phyloP scores from a whole-genome alignment of 1,140 invertebrate species.

The Drosophila pachea region DNA sequence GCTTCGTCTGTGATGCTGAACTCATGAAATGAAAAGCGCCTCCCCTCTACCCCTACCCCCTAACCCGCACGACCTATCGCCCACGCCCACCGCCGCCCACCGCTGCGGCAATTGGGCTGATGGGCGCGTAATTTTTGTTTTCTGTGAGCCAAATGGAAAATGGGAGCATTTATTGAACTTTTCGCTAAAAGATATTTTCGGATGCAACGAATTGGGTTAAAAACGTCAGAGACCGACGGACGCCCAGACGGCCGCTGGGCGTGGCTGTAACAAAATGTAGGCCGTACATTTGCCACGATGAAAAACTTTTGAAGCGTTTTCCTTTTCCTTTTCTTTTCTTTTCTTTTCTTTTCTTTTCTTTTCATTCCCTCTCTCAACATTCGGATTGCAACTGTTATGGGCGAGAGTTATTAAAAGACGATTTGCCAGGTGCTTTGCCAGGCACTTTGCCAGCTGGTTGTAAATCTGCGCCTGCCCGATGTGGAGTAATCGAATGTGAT shows the following conservation, averaged over 20 bases:
- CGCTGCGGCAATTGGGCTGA: slow-evolving; percentile 62
- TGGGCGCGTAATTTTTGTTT: slow-evolving; percentile 53
- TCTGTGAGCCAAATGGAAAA: slow-evolving; percentile 52
- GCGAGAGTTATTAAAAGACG: too few relatives aligned
- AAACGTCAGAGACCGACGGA: slow-evolving; percentile 2
- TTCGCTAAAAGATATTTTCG: slow-evolving; percentile 70
- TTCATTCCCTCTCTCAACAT: too few relatives aligned
- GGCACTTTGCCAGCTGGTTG: background rate
- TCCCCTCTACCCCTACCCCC: slow-evolving; percentile 2
- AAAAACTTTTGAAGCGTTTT: slow-evolving; percentile 36
- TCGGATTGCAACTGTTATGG: slow-evolving; percentile 41
- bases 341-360: too few relatives aligned
- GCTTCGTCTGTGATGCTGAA: slow-evolving; percentile 6
- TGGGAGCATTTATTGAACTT: slow-evolving; percentile 75
- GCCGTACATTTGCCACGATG: slow-evolving; percentile 57
- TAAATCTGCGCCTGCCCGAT: background rate
- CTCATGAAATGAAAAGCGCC: slow-evolving; percentile 57
- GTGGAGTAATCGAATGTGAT: background rate
- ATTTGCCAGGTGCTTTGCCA: background rate
- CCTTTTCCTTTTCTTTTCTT: too few relatives aligned
- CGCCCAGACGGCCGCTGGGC: background rate
- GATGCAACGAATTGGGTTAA: slow-evolving; percentile 59
- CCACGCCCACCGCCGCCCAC: background rate
- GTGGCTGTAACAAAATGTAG: slow-evolving; percentile 48
- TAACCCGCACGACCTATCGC: background rate